Conservation (phyloP, 2,113 vertebrate genomes). For the Parotia lawesii region DNA sequence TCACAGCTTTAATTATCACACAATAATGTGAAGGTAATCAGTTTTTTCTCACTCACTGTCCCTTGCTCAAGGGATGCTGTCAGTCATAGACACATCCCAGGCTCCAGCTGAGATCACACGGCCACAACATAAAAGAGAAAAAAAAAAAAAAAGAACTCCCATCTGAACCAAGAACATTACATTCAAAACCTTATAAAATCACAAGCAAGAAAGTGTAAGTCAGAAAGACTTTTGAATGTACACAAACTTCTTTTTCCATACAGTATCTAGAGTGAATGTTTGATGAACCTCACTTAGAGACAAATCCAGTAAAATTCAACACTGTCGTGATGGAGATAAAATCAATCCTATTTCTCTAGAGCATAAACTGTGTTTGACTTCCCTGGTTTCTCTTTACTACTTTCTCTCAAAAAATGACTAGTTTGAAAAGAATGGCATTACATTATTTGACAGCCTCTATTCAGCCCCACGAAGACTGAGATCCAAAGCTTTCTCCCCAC, state of each 20-base stretch:
- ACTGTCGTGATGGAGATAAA: background rate
- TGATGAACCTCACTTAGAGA: background rate
- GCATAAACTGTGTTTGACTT: background rate
- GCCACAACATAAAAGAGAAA: background rate
- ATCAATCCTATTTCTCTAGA: background rate
- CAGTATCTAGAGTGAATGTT: background rate
- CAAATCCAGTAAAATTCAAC: background rate
- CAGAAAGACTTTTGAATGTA: background rate
- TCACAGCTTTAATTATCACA: slow-evolving; percentile 13
- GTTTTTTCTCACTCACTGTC: background rate
- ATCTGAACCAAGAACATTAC: background rate
- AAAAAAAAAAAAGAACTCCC: background rate
- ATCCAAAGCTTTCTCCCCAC: background rate
- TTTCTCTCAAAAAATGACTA: background rate
- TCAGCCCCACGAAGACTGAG: background rate
- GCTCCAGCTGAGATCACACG: background rate
- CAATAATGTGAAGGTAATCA: background rate
- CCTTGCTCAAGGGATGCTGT: background rate
- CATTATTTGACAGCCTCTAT: background rate
- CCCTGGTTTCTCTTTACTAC: background rate
- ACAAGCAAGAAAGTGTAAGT: background rate
- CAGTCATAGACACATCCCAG: background rate
- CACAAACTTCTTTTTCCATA: background rate
- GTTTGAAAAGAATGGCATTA: background rate
- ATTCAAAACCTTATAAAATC: background rate